Conservation (phyloP, 2,113 vertebrate genomes). For the Eira barbara region DNA sequence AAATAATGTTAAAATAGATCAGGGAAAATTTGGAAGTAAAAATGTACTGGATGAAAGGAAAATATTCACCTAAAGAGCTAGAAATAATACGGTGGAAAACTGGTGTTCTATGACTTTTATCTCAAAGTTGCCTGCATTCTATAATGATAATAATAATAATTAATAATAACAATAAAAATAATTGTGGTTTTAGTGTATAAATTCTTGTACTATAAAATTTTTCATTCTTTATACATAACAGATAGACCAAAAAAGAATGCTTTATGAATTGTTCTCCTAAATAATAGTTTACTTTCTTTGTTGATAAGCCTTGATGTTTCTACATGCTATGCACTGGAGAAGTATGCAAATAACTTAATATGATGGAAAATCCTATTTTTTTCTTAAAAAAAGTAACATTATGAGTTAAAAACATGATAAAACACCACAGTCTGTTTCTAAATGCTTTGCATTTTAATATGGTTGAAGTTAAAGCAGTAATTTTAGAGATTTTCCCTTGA, state of each 20-base stretch:
- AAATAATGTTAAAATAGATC: not conserved
- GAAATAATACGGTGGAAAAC: not conserved
- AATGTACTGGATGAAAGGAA: not conserved
- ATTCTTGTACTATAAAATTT: constrained; percentile 61
- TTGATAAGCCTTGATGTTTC: constrained; percentile 65
- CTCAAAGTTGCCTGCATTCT: not conserved
- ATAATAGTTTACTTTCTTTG: constrained; percentile 69
- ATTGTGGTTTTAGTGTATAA: not conserved
- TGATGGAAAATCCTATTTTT: constrained; percentile 32
- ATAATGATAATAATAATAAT: not conserved
- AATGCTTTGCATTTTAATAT: constrained; percentile 82
- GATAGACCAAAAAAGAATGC: constrained; percentile 54
- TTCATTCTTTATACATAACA: constrained; percentile 50
- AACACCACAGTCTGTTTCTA: constrained; percentile 71
- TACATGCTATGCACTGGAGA: not conserved
- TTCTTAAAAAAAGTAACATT: constrained; percentile 54
- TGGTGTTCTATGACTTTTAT: not conserved
- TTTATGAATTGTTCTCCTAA: constrained; percentile 76
- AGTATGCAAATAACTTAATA: constrained; percentile 48
- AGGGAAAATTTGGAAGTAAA: not conserved
- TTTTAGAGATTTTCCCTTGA: constrained; percentile 82
- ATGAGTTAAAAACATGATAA: constrained; percentile 67
- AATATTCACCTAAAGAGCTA: not conserved
- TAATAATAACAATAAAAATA: not conserved
- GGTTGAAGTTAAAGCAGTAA: constrained; percentile 80